Base-by-base conservation (phyloP, 2,113 vertebrate species). In the Ctenomys sociabilis region DNA sequence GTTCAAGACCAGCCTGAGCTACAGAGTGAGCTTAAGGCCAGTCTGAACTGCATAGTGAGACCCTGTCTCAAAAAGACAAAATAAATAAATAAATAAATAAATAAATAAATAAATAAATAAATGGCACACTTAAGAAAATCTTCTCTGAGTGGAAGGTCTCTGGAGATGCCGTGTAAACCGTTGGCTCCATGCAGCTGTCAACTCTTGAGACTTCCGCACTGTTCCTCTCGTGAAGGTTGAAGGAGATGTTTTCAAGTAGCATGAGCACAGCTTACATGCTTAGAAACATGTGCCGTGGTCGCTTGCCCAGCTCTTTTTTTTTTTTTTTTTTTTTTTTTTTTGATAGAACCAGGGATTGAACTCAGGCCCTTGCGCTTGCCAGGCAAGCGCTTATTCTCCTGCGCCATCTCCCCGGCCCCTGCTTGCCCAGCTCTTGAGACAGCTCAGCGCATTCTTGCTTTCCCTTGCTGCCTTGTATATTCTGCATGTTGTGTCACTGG, bases 241-340 rank as follows among this genome's bases (percentile, higher is more conserved):
- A 45, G 85, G 89, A 83, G 72, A 73, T 85, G 35, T 86, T 88
- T 95, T 66, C 19, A 72, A 85, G 66, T 72, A 82, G 19, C 14
- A 73, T 66, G 35, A 88, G 77, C 66, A 32, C 32, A n/a, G n/a
- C n/a, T n/a, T n/a, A n/a, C 81, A n/a, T 68, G 87, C 91, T 90
- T 28, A 81, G 87, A 92, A 70, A 12, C 37, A 59, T 7, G 37
- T 52, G 84, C 92, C 59, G 16, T 43, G 49, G 22, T 85, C 16
- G 21, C 68, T 90, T 89, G 70, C 6, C 28, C 84, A 75, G 85
- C 45, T 54, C 19, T 43, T 24, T n/a, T n/a, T n/a, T n/a, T n/a
- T n/a, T n/a, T n/a, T n/a, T n/a, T n/a, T n/a, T n/a, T n/a, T n/a
- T n/a, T n/a, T n/a, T n/a, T n/a, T n/a, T n/a, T n/a, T n/a, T n/a